phyloP scores from a whole-genome alignment of 2,113 vertebrate genomes.

The Phrynosoma platyrhinos region DNA sequence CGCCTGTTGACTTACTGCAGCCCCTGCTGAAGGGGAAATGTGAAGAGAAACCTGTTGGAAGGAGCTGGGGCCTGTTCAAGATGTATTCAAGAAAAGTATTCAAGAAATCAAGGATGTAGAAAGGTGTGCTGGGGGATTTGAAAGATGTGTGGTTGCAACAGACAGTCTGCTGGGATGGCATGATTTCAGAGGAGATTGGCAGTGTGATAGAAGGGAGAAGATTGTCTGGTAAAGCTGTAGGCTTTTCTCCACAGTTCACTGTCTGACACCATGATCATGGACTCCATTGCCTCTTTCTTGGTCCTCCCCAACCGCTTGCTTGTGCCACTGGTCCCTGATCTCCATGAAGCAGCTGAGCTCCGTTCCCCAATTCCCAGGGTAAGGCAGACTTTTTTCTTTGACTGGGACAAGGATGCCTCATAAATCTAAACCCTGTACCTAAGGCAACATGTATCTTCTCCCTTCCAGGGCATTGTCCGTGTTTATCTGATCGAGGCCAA shows the following conservation, averaged over 20 bases:
- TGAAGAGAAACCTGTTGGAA: background rate
- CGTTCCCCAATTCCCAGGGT: slow-evolving; percentile 94
- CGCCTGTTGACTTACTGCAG: too few species aligned
- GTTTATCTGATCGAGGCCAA: slow-evolving; percentile 88
- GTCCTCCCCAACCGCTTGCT: slow-evolving; percentile 94
- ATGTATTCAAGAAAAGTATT: background rate
- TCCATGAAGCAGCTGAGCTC: slow-evolving; percentile 88
- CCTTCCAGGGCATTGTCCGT: slow-evolving; percentile 87
- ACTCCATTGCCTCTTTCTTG: slow-evolving; percentile 90
- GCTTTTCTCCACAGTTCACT: slow-evolving; percentile 80
- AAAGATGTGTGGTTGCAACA: background rate
- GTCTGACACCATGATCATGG: slow-evolving; percentile 95
- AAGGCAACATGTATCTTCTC: background rate
- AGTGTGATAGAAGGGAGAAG: background rate
- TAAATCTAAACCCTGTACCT: background rate
- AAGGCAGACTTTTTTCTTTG: slow-evolving; percentile 37
- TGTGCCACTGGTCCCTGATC: slow-evolving; percentile 88
- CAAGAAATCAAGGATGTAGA: background rate
- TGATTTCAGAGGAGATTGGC: background rate
- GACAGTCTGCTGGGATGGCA: background rate
- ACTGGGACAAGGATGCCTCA: background rate
- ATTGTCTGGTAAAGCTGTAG: background rate
- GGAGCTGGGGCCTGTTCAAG: background rate
- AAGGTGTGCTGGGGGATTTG: background rate
- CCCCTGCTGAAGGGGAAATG: background rate